These are phyloP conservation scores for Bombus breviceps DNA, from an alignment of 1,140 invertebrate genomes.

Conservation along the genomic window DNA sequence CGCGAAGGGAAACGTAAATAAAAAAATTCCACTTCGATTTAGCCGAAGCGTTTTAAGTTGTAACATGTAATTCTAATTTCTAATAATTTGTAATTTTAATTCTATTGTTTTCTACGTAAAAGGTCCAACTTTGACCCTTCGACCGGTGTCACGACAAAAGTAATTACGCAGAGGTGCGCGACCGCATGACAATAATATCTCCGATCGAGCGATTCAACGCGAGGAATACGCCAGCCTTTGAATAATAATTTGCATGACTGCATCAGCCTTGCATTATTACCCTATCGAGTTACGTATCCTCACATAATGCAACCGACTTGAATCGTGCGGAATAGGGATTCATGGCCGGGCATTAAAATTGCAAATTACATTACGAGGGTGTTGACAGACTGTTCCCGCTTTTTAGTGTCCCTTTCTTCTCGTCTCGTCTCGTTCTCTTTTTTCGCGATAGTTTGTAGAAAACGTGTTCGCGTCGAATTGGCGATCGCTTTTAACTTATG, in stretches of 20 bases:
- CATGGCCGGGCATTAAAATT: conserved; percentile 74
- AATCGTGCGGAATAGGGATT: conserved; percentile 40
- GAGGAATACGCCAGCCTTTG: conserved; percentile 52
- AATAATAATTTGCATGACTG: conserved; percentile 62
- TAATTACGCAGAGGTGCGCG: neutral
- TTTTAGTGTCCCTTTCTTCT: conserved; percentile 14
- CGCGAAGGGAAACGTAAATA: no score
- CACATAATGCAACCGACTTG: conserved; percentile 13
- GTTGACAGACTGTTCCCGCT: conserved; percentile 59
- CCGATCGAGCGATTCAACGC: conserved; percentile 31
- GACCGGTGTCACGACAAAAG: neutral
- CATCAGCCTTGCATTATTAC: conserved; percentile 58
- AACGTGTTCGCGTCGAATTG: neutral
- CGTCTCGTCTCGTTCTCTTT: neutral
- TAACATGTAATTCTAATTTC: neutral
- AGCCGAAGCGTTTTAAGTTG: neutral
- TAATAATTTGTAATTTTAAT: neutral
- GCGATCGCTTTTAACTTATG: neutral
- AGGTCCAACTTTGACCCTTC: neutral
- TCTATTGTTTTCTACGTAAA: neutral
- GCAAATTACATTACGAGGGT: conserved; percentile 75
- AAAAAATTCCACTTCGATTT: neutral
- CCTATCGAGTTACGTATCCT: conserved; percentile 60
- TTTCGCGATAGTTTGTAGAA: neutral
- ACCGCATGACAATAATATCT: conserved; percentile 27